A percentile compares a stretch with the other conserved stretches of the same genome.
Evolutionary conservation across 2,888 invertebrate genomes (phyloP).

Genomic region (Phengaris alcon): DNA sequence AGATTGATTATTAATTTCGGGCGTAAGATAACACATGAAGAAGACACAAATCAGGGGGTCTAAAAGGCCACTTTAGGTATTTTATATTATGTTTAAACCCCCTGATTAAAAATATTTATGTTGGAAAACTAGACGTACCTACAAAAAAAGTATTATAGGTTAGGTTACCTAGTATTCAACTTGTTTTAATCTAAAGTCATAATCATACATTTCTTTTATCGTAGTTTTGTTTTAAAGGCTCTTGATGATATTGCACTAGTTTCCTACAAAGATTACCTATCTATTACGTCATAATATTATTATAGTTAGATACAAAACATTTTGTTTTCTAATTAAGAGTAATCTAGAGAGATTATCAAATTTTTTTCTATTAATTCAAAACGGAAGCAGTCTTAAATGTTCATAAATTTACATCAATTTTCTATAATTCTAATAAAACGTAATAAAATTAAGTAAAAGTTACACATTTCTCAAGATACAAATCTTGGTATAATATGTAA

Average conservation of each 20-base stretch:
- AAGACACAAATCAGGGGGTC: not conserved
- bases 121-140: not conserved
- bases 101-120: conserved; percentile 6
- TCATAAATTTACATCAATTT: conserved; percentile 5
- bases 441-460: not conserved
- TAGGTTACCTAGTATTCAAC: not conserved
- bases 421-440: not conserved
- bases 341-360: not conserved
- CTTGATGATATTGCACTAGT: not conserved
- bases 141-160: not conserved
- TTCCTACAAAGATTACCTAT: conserved; percentile 6
- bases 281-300: conserved; percentile 11
- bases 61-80: too few species aligned
- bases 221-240: not conserved
- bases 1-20: too few species aligned
- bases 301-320: not conserved
- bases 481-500: not conserved
- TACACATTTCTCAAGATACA: not conserved
- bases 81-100: too few species aligned
- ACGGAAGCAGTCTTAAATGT: not conserved
- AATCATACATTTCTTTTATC: not conserved
- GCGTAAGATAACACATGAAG: not conserved
- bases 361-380: not conserved
- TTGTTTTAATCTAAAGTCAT: not conserved
- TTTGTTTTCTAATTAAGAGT: conserved; percentile 5